These are phyloP conservation scores for Kryptopterus vitreolus DNA, from an alignment of 2,797 vertebrate genomes.

Conservation along the genomic window DNA sequence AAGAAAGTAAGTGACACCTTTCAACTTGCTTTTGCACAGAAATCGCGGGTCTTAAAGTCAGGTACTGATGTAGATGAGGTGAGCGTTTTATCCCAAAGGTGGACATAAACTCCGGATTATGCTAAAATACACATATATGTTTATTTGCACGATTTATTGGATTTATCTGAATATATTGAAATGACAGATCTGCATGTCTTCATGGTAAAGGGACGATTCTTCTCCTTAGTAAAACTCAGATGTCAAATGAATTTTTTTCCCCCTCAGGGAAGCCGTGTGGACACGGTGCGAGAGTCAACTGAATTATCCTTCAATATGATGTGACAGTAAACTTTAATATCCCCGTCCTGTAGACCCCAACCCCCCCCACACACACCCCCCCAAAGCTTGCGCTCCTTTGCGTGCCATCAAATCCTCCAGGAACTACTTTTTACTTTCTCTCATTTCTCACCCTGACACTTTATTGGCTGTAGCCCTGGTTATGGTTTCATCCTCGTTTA, in stretches of 20 bases:
- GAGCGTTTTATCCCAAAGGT: too few species aligned
- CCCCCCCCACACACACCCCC: slow-evolving; percentile 21
- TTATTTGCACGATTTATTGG: neutral
- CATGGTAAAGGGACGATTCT: neutral
- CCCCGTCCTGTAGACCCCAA: slow-evolving; percentile 39
- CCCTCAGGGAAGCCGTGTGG: neutral
- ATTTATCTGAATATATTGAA: neutral
- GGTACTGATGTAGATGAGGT: too few species aligned
- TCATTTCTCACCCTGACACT: slow-evolving; percentile 64
- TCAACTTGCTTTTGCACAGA: neutral
- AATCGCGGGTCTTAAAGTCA: too few species aligned
- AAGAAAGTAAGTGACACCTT: too few species aligned
- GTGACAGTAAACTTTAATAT: slow-evolving; percentile 55
- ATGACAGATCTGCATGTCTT: neutral
- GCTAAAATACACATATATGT: neutral
- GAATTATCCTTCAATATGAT: slow-evolving; percentile 54
- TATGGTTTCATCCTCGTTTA: slow-evolving; percentile 63
- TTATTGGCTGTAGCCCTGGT: slow-evolving; percentile 63
- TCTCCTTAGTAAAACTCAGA: neutral
- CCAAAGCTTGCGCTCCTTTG: neutral
- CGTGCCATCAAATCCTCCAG: slow-evolving; percentile 40
- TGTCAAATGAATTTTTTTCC: neutral
- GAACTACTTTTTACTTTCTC: slow-evolving; percentile 61
- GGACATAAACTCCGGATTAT: neutral
- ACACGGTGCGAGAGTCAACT: slow-evolving; percentile 33